Percentiles rank a stretch among this genome's conserved stretches.
Conservation (phyloP, 2,888 invertebrate species). For the Tipula lateralis region DNA sequence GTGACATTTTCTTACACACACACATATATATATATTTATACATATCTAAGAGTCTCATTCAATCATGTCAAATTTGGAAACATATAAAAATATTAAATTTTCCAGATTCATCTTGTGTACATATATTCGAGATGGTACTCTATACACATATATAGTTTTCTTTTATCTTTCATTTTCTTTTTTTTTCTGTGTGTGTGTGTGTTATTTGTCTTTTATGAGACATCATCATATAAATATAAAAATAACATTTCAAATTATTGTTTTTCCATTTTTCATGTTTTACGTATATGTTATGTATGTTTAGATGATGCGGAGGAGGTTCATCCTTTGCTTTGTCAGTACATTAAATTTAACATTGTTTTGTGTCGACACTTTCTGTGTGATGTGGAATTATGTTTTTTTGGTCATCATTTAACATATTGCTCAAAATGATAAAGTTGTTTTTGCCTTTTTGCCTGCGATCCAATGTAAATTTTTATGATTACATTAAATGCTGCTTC, state of each 20-base stretch:
- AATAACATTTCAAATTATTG: slow-evolving; percentile 24
- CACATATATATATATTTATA: not conserved
- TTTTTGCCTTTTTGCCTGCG: not conserved
- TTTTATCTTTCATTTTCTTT: not conserved
- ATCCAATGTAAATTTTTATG: not conserved
- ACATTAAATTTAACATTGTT: not conserved
- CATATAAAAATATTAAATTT: slow-evolving; percentile 20
- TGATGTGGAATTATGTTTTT: not conserved
- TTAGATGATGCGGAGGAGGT: not conserved
- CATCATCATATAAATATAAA: not conserved
- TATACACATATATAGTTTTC: not conserved
- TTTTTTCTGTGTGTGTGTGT: not conserved
- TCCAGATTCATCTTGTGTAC: not conserved
- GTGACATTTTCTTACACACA: not conserved
- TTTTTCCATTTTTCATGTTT: not conserved
- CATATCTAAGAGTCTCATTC: not conserved
- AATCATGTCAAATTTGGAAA: slow-evolving; percentile 2
- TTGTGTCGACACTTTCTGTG: not conserved
- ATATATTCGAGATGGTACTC: not conserved
- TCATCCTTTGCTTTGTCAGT: not conserved
- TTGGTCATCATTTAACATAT: not conserved
- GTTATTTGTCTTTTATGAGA: not conserved
- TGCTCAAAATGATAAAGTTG: not conserved
- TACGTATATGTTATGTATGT: not conserved
- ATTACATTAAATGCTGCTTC: not conserved